Percentiles rank a stretch among this genome's conserved stretches.
These are phyloP conservation scores for Hydrozoanthus tunicans DNA, from an alignment of 64 coral and sea anemone genomes.

Conservation along the genomic window DNA sequence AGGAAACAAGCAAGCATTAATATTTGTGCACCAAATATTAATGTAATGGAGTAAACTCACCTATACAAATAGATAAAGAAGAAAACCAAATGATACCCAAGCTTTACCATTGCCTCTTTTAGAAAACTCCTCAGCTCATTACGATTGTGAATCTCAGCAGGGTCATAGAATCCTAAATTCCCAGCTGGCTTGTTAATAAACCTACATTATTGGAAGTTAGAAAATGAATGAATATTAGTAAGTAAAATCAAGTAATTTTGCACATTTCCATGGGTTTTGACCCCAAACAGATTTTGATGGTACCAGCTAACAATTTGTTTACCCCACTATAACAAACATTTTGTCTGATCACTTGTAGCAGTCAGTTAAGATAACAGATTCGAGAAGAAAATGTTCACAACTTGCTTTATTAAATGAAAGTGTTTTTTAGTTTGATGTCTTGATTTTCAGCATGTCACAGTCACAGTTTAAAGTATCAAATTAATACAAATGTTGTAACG, in stretches of 20 bases:
- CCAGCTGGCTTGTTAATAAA: constrained; percentile 92
- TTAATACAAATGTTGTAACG: too few relatives aligned
- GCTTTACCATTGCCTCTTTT: constrained; percentile 94
- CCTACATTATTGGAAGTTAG: constrained; percentile 26
- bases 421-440: too few relatives aligned
- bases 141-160: constrained; percentile 98
- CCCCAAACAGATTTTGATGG: too few relatives aligned
- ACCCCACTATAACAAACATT: too few relatives aligned
- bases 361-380: too few relatives aligned
- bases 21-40: background rate
- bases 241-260: background rate
- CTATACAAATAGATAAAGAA: constrained; percentile 98
- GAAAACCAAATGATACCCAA: constrained; percentile 97
- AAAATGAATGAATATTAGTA: background rate
- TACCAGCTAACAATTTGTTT: too few relatives aligned
- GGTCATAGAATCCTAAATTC: constrained; percentile 95
- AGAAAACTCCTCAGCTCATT: constrained; percentile 90
- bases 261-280: background rate
- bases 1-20: too few relatives aligned
- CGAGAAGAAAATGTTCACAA: too few relatives aligned
- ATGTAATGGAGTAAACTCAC: constrained; percentile 22
- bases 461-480: too few relatives aligned
- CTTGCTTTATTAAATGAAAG: too few relatives aligned
- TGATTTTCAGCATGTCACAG: too few relatives aligned
- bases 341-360: too few relatives aligned